Percentiles rank a stretch among this genome's conserved stretches.
Conservation (phyloP, 2,888 invertebrate species). For the Fragum whitleyi region DNA sequence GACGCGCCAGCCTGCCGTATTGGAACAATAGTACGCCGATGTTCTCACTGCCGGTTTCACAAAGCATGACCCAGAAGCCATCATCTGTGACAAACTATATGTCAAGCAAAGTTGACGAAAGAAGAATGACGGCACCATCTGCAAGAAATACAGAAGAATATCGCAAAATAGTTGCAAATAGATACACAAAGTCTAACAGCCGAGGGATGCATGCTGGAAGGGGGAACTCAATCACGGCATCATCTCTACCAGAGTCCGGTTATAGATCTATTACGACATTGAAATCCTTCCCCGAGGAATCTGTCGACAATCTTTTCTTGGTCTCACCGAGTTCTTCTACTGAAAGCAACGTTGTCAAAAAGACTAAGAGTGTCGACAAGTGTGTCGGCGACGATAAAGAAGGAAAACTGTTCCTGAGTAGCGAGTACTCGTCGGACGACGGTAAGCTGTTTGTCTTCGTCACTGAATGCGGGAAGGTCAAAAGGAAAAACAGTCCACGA, state of each 20-base stretch:
- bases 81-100: background rate
- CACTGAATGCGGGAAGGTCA: background rate
- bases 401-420: slow-evolving; percentile 17
- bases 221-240: background rate
- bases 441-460: background rate
- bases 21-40: background rate
- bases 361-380: too few species aligned
- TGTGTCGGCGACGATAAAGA: background rate
- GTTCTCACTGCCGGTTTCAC: background rate
- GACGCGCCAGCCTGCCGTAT: background rate
- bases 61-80: background rate
- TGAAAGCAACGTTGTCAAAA: background rate
- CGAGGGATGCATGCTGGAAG: background rate
- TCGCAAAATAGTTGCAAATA: background rate
- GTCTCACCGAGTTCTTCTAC: background rate
- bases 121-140: background rate
- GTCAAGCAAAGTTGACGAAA: background rate
- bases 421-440: slow-evolving; percentile 16
- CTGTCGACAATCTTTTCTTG: background rate
- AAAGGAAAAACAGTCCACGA: background rate
- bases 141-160: background rate
- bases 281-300: background rate
- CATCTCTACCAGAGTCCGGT: background rate
- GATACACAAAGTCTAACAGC: background rate
- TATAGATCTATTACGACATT: background rate